Evolutionary conservation across 1,140 invertebrate species (phyloP), one percentile per base, ranked within the genome.

Genomic region (Bombyx mandarina): DNA sequence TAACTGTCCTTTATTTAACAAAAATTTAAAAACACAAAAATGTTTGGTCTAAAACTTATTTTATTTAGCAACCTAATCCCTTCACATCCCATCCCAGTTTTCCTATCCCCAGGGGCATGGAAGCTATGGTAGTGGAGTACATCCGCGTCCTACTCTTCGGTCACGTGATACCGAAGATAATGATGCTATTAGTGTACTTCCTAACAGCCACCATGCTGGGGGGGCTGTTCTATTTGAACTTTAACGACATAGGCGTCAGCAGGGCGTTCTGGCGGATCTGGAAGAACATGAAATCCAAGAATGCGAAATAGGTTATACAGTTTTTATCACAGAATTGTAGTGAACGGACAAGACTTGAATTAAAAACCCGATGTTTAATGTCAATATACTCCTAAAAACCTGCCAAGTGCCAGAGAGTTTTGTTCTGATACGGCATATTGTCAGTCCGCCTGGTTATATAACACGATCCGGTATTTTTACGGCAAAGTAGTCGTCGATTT

Each of bases 101-200:
- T 47, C 58, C 66, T 46, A 9, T 62, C 55, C 52, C 54, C 62
- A 95, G 94, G 94, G 96, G 96, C 52, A 84, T 98, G 53, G 95
- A 98, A 89, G 95, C 96, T 42, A 90, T 96, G 57, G 91, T 96
- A 52, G 86, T 94, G 6, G 97, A 99, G 88, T 99, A 99, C 73
- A 80, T 93, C 26, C 87, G 94, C 54, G 94, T 94, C 5, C 85
- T 90, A 10, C 71, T 97, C 2, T 91, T 97, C 76, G 94, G 96
- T 47, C 76, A 89, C 51, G 62, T 93, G 43, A 61, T 96, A 55
- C 91, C 96, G 10, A 96, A 95, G 88, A 57, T 95, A n/a, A 89
- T 91, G 1, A 85, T 95, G 58, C 83, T 79, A 5, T 56, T 90
- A 0, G 89, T 97, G 3, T 93, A 95, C 73, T 60, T 90, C 0